Evolutionary conservation across 2,888 invertebrate species (phyloP).

Genomic region (Mythimna ferrago): DNA sequence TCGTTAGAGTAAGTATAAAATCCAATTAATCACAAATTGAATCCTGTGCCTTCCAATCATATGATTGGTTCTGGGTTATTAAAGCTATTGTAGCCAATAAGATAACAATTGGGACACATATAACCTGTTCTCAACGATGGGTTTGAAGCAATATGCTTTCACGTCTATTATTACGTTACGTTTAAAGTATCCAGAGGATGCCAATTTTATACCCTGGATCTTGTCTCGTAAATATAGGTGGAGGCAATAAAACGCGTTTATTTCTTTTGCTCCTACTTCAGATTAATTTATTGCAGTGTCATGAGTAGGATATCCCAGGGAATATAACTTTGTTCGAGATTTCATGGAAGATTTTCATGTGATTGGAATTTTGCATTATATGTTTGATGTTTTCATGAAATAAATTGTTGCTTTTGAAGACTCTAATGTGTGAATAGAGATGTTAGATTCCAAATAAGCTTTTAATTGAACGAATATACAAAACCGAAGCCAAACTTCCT

Average conservation of each 20-base stretch:
- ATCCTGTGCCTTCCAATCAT: conserved; percentile 38
- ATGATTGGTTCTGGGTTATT: conserved; percentile 53
- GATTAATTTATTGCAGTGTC: conserved; percentile 58
- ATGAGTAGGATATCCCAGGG: conserved; percentile 40
- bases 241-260: conserved; percentile 54
- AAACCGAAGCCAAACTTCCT: not conserved
- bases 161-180: conserved; percentile 57
- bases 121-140: conserved; percentile 36
- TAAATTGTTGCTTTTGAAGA: not conserved
- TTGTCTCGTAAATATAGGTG: conserved; percentile 61
- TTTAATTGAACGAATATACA: not conserved
- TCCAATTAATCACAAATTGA: conserved; percentile 45
- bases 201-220: conserved; percentile 57
- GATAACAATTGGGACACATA: conserved; percentile 41
- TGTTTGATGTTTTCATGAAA: conserved; percentile 24
- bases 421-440: conserved; percentile 4
- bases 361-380: conserved; percentile 35
- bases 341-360: conserved; percentile 34
- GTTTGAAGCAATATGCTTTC: conserved; percentile 23
- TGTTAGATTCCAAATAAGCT: not conserved
- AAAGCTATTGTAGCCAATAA: conserved; percentile 42
- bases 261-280: conserved; percentile 54
- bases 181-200: conserved; percentile 56
- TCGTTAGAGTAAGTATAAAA: conserved; percentile 47
- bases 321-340: conserved; percentile 42